Evolutionary conservation across 2,797 vertebrate genomes (phyloP), one percentile per base, ranked within the genome.

Genomic region (Liparis tanakae): DNA sequence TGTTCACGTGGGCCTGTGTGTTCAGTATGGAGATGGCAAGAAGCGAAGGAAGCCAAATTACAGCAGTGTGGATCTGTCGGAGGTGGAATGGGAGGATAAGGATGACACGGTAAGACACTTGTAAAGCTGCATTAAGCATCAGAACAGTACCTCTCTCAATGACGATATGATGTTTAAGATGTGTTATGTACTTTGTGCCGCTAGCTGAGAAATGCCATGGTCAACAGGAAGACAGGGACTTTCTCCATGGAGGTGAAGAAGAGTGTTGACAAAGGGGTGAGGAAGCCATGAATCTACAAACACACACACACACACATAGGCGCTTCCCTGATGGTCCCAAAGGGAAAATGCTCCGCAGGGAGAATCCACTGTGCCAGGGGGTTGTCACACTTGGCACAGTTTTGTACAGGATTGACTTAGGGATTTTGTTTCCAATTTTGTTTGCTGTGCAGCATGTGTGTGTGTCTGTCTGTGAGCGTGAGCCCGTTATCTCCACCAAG

Each of bases 231-330:
- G 93, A 99, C 97, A 0, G 98, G 97, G 67, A 96, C 94, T 68
- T 98, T 99, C 87, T 97, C 98, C 48, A 98, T 99, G 96, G 97
- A 98, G 85, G 98, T 99, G 87, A 99, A 97, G 91, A 99, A 99
- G 93, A 98, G 97, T 39, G 96, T 99, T 77, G 98, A 99, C 91
- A 99, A 99, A 95, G 98, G 97, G 97, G 98, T 98, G 94, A 95
- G 93, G 69, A 70, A 88, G 74, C 22, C 8, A 34, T 50, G 63
- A 57, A 48, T 34, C 6, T 53, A 76, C 30, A 81, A 80, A 77
- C 57, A 70, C 71, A n/a, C 44, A 77, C 57, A 70, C 71, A n/a
- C 44, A 50, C 46, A 81, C 78, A 77, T 51, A 72, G 72, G 22
- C 44, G 39, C 51, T 68, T 83, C 73, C 71, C n/a, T 30, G 50